These are phyloP conservation scores for Nephila pilipes DNA, from an alignment of 1,140 invertebrate genomes.

Conservation along the genomic window DNA sequence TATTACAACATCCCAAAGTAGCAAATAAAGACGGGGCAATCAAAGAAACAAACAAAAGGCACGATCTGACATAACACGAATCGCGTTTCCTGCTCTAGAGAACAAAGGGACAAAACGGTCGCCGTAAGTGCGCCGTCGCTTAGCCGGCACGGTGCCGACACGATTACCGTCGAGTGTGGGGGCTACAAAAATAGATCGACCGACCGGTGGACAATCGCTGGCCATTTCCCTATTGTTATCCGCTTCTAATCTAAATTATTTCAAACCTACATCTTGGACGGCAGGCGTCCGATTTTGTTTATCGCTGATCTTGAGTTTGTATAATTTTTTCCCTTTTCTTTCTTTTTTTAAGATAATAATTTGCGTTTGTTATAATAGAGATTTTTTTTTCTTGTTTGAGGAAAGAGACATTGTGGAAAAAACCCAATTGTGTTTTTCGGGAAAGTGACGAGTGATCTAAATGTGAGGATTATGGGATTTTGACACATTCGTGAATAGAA, in stretches of 20 bases:
- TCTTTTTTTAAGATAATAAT: not conserved
- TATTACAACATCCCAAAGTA: not conserved
- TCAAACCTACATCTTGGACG: conserved; percentile 45
- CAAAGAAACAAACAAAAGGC: conserved; percentile 38
- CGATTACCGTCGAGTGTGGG: conserved; percentile 28
- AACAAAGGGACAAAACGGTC: conserved; percentile 19
- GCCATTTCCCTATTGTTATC: conserved; percentile 59
- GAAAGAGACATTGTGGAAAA: not conserved
- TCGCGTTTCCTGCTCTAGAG: conserved; percentile 31
- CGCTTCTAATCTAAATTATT: conserved; percentile 49
- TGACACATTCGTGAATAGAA: not conserved
- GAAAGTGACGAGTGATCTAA: not conserved
- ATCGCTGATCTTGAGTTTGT: conserved; percentile 9
- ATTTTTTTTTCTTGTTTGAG: not conserved
- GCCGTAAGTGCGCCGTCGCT: conserved; percentile 33
- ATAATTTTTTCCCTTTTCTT: too few species aligned
- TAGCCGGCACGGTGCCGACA: conserved; percentile 39
- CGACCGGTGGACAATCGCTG: not conserved
- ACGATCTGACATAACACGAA: not conserved
- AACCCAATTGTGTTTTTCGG: not conserved
- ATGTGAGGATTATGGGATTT: not conserved
- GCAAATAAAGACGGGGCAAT: conserved; percentile 13
- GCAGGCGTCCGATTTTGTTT: not conserved
- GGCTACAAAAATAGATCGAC: conserved; percentile 46
- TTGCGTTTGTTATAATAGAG: not conserved